Evolutionary conservation across 2,113 vertebrate genomes (phyloP).

Genomic region (Xenopus laevis): DNA sequence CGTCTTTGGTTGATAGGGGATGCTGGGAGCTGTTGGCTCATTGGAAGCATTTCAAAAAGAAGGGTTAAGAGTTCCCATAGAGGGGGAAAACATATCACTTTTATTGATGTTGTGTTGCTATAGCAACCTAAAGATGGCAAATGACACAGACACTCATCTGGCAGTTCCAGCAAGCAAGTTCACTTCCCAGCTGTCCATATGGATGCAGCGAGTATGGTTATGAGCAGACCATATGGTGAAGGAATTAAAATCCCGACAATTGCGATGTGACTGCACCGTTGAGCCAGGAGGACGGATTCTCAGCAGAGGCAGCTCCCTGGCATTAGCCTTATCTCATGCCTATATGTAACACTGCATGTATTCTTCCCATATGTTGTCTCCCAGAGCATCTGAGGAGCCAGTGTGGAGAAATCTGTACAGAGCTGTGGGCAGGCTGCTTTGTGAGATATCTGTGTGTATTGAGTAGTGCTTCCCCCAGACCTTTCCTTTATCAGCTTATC

Average conservation of each 20-base stretch:
- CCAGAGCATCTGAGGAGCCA: too few species aligned
- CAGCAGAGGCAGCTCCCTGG: background rate
- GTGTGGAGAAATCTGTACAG: too few species aligned
- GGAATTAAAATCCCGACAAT: constrained; percentile 72
- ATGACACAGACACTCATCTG: constrained; percentile 82
- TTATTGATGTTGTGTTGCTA: constrained; percentile 78
- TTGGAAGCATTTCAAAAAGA: too few species aligned
- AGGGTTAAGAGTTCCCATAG: constrained; percentile 15
- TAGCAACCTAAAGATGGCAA: constrained; percentile 77
- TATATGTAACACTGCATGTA: constrained; percentile 29
- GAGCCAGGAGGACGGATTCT: constrained; percentile 51
- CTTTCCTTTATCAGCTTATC: too few species aligned
- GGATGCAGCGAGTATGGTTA: constrained; percentile 79
- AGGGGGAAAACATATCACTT: constrained; percentile 51
- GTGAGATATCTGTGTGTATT: too few species aligned
- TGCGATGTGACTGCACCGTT: constrained; percentile 63
- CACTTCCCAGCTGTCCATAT: constrained; percentile 82
- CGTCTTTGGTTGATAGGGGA: too few species aligned
- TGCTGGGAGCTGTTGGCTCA: too few species aligned
- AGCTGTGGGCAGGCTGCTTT: too few species aligned
- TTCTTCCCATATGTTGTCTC: too few species aligned
- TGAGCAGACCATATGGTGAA: constrained; percentile 78
- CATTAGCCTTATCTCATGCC: constrained; percentile 13
- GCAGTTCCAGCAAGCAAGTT: constrained; percentile 81
- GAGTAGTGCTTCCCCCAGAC: too few species aligned